Percentiles rank a stretch among this genome's conserved stretches.
Conservation (phyloP, 2,888 invertebrate species). For the Atrina japonica region DNA sequence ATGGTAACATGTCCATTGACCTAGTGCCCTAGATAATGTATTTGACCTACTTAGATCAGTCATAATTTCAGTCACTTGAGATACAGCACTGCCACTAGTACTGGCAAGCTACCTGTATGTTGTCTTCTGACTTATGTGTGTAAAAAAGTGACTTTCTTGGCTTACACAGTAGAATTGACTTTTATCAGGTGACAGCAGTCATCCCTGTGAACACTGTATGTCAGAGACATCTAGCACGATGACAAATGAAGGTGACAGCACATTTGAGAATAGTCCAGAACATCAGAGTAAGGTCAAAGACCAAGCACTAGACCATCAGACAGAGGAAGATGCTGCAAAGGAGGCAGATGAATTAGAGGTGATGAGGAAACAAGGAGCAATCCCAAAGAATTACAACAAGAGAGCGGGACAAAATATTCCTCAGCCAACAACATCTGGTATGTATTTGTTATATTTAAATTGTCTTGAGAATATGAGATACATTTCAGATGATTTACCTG, state of each 20-base stretch:
- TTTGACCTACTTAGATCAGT: no score
- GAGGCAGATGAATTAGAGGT: slow-evolving; percentile 65
- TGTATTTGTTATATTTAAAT: no score
- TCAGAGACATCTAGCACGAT: slow-evolving; percentile 70
- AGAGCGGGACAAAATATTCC: slow-evolving; percentile 29
- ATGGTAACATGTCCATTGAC: no score
- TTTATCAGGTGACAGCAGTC: slow-evolving; percentile 20
- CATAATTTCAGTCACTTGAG: no score
- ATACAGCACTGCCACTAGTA: no score
- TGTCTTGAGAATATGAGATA: no score
- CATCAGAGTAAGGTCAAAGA: slow-evolving; percentile 4
- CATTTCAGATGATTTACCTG: no score
- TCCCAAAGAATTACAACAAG: slow-evolving; percentile 67
- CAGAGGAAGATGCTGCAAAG: background rate
- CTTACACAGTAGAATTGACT: no score
- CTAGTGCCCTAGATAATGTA: no score
- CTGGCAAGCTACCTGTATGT: no score
- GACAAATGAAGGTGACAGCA: slow-evolving; percentile 69
- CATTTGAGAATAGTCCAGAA: slow-evolving; percentile 46
- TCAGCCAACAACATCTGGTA: slow-evolving; percentile 40
- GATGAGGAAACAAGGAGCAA: slow-evolving; percentile 73
- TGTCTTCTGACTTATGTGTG: no score
- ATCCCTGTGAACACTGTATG: slow-evolving; percentile 24
- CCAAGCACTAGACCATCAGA: background rate
- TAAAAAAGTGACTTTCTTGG: no score